phyloP scores from a whole-genome alignment of 2,797 vertebrate species.

The Eulemur coronatus region DNA sequence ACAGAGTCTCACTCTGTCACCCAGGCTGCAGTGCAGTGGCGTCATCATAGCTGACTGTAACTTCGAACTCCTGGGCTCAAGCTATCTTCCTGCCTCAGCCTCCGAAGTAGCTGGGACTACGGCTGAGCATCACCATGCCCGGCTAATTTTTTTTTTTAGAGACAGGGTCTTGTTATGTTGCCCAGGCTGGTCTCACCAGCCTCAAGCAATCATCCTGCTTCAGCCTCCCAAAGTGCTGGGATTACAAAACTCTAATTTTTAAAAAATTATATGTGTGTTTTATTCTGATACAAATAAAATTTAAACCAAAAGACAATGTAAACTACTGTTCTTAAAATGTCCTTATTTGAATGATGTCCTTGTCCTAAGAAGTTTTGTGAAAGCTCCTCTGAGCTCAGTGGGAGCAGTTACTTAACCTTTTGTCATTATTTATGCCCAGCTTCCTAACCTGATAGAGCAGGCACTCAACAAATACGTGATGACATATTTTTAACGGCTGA shows the following conservation, averaged over 20 bases:
- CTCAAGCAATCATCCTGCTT: not conserved
- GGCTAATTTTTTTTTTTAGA: not conserved
- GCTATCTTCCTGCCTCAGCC: not conserved
- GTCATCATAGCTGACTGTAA: not conserved
- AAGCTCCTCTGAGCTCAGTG: not conserved
- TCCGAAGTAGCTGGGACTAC: not conserved
- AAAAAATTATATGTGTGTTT: not conserved
- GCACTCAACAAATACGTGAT: not conserved
- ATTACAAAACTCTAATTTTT: not conserved
- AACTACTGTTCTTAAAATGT: not conserved
- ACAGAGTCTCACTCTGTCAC: not conserved
- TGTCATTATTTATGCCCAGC: not conserved
- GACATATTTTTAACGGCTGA: not conserved
- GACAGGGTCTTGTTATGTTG: not conserved
- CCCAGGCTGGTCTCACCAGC: not conserved
- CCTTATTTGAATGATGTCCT: not conserved
- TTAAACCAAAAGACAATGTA: not conserved
- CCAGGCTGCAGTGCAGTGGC: not conserved
- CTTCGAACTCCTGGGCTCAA: not conserved
- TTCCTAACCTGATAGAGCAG: not conserved
- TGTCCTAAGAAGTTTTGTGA: not conserved
- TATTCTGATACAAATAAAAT: constrained; percentile 27
- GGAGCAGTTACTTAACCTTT: not conserved
- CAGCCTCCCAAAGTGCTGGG: not conserved
- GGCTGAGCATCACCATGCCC: not conserved